These are phyloP conservation scores for Sebastes oblongus DNA, from an alignment of 2,797 vertebrate genomes.

Conservation along the genomic window DNA sequence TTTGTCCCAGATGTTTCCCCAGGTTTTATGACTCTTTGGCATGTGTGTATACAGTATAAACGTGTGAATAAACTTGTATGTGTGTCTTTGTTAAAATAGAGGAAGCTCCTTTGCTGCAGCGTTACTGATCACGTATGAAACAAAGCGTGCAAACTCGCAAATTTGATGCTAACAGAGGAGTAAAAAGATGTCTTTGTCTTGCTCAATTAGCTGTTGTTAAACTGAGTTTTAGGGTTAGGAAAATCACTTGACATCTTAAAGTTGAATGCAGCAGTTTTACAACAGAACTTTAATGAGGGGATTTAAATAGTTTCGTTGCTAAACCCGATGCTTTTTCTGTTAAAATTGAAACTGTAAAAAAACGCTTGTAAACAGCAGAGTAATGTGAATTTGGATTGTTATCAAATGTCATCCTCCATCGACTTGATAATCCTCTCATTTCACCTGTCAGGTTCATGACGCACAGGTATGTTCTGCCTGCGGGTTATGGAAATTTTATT, in stretches of 20 bases:
- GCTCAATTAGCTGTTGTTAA: constrained; percentile 2
- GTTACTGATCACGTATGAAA: neutral
- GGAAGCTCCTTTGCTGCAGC: neutral
- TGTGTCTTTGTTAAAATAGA: constrained; percentile 12
- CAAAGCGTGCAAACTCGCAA: neutral
- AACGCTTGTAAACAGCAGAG: neutral
- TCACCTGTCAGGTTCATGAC: constrained; percentile 33
- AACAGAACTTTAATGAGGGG: constrained; percentile 16
- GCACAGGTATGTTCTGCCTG: constrained; percentile 19
- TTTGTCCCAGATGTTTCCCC: constrained; percentile 64
- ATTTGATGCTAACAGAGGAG: neutral
- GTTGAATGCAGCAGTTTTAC: constrained; percentile 23
- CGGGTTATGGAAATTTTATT: constrained; percentile 27
- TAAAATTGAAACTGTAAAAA: neutral
- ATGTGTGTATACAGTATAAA: constrained; percentile 1
- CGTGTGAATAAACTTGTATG: constrained; percentile 1
- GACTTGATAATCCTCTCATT: constrained; percentile 1
- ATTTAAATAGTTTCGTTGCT: constrained; percentile 11
- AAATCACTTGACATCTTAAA: constrained; percentile 26
- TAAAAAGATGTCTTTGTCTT: neutral
- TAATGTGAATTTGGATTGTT: neutral
- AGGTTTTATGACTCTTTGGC: constrained; percentile 33
- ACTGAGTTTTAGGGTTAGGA: constrained; percentile 6
- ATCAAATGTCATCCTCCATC: neutral
- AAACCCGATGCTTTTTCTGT: neutral